phyloP scores from a whole-genome alignment of 1,140 invertebrate species.

The Heliconius hermathena region DNA sequence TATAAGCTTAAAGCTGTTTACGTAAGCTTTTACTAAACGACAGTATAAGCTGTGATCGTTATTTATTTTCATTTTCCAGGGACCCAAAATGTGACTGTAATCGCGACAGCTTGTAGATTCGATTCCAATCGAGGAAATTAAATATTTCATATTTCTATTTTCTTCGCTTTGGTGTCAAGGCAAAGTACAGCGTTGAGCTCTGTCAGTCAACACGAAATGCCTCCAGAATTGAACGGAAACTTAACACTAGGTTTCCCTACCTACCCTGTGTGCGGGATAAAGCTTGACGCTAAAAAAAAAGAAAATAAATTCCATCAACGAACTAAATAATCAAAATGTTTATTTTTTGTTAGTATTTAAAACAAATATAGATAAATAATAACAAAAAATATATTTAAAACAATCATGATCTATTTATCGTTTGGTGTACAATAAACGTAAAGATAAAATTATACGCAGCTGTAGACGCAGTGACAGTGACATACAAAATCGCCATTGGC shows the following conservation, averaged over 20 bases:
- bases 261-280: not conserved
- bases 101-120: too few species aligned
- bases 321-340: too few species aligned
- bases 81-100: too few species aligned
- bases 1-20: constrained; percentile 1
- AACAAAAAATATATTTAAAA: too few species aligned
- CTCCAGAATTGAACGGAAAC: not conserved
- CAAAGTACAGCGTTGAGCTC: not conserved
- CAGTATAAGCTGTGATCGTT: not conserved
- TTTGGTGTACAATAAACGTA: not conserved
- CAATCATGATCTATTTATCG: too few species aligned
- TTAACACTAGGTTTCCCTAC: not conserved
- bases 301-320: too few species aligned
- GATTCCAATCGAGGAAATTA: too few species aligned
- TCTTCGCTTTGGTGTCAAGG: not conserved
- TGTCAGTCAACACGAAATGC: not conserved
- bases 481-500: not conserved
- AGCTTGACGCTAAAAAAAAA: not conserved
- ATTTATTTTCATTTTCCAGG: not conserved
- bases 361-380: not conserved
- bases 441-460: not conserved
- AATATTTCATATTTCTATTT: not conserved
- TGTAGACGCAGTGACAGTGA: not conserved
- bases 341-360: too few species aligned
- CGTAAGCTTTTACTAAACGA: not conserved